Conservation (phyloP, 2,888 invertebrate species). For the Amblyjoppa fuscipennis region DNA sequence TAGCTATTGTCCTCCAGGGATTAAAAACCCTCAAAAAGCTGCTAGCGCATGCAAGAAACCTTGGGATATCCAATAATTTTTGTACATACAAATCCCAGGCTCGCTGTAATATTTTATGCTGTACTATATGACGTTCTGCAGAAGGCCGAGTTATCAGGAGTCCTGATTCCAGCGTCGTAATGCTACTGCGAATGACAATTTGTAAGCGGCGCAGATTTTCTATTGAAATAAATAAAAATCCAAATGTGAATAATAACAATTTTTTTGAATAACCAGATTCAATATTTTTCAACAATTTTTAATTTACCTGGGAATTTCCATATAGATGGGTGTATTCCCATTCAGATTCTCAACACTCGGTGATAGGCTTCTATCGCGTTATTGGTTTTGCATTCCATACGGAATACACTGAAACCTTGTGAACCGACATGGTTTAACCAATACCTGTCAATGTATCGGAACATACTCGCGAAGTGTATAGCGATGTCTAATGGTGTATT, state of each 20-base stretch:
- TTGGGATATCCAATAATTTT: constrained; percentile 25
- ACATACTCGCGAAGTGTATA: background rate
- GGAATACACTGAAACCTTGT: background rate
- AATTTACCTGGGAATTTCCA: constrained; percentile 22
- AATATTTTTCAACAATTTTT: background rate
- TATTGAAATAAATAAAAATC: background rate
- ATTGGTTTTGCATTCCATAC: background rate
- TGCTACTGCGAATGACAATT: background rate
- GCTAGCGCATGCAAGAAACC: constrained; percentile 40
- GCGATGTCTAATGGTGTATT: background rate
- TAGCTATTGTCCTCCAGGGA: too few relatives aligned
- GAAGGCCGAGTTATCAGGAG: constrained; percentile 18
- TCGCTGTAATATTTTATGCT: constrained; percentile 20
- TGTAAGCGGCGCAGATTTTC: constrained; percentile 13
- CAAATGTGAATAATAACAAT: background rate
- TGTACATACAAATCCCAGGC: constrained; percentile 23
- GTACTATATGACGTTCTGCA: constrained; percentile 15
- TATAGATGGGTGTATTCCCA: constrained; percentile 6
- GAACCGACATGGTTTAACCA: background rate
- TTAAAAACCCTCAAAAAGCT: constrained; percentile 26
- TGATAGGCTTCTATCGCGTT: constrained; percentile 22
- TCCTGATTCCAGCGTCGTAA: constrained; percentile 1
- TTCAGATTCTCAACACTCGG: background rate
- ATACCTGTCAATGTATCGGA: background rate
- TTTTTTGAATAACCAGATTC: background rate